Percentiles rank a stretch among this genome's conserved stretches.
These are phyloP conservation scores for Oreonectes daqikongensis DNA, from an alignment of 2,797 vertebrate species.

Conservation along the genomic window DNA sequence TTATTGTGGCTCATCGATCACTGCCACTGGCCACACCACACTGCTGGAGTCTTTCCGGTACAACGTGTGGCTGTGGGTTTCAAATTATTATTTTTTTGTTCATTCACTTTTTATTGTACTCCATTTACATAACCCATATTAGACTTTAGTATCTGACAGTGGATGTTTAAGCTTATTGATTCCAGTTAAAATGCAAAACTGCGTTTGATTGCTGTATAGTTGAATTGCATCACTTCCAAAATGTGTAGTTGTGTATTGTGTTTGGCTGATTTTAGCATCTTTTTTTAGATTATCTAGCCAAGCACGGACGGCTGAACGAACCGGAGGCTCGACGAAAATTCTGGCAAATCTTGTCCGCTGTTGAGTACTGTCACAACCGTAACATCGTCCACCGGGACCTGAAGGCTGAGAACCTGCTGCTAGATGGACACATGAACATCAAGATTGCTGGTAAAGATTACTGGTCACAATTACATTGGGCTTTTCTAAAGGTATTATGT, in stretches of 20 bases:
- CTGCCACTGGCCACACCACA: constrained; percentile 34
- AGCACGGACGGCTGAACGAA: constrained; percentile 92
- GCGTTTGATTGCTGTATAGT: not conserved
- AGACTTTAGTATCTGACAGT: not conserved
- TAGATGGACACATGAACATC: constrained; percentile 98
- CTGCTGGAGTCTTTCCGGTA: constrained; percentile 15
- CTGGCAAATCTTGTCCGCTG: constrained; percentile 96
- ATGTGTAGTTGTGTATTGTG: not conserved
- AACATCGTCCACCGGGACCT: constrained; percentile 96
- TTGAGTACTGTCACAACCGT: constrained; percentile 93
- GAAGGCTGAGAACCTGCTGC: constrained; percentile 94
- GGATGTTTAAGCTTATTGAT: not conserved
- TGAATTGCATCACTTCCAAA: too few relatives aligned
- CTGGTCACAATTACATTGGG: not conserved
- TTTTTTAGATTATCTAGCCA: constrained; percentile 90
- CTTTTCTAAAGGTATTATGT: not conserved
- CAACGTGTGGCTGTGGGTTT: constrained; percentile 9
- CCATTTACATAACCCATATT: not conserved
- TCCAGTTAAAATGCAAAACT: not conserved
- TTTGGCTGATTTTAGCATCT: not conserved
- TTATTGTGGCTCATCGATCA: constrained; percentile 42
- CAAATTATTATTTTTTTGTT: constrained; percentile 2
- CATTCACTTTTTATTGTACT: constrained; percentile 10
- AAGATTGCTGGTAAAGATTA: constrained; percentile 95
- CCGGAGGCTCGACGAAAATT: constrained; percentile 93